Evolutionary conservation across 2,888 invertebrate species (phyloP).

Genomic region (Rotaria magnacalcarata): DNA sequence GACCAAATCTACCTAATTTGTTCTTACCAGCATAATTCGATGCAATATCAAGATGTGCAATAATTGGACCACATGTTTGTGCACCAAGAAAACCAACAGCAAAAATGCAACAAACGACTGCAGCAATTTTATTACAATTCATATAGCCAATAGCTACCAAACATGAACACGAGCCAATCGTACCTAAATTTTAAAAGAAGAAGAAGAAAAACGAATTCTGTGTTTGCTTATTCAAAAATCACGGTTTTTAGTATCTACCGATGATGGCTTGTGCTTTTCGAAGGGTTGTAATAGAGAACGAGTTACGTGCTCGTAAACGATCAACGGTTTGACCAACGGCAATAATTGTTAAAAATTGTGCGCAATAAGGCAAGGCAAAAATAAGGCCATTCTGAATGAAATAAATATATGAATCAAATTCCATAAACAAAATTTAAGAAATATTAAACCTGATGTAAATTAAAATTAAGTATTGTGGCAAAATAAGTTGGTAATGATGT

Average conservation of each 20-base stretch:
- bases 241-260: slow-evolving; percentile 21
- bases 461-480: slow-evolving; percentile 35
- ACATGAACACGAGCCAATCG: neutral
- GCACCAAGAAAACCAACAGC: slow-evolving; percentile 6
- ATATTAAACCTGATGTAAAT: neutral
- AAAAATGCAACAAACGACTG: neutral
- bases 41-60: slow-evolving; percentile 55
- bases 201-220: too few relatives aligned
- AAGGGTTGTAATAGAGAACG: neutral
- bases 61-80: slow-evolving; percentile 50
- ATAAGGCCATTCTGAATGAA: too few relatives aligned
- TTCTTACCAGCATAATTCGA: slow-evolving; percentile 52
- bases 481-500: slow-evolving; percentile 39
- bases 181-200: neutral
- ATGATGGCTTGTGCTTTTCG: slow-evolving; percentile 29
- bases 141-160: slow-evolving; percentile 17
- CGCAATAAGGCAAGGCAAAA: too few relatives aligned
- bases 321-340: too few relatives aligned
- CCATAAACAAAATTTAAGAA: too few relatives aligned
- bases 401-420: too few relatives aligned
- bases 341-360: too few relatives aligned
- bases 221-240: too few relatives aligned
- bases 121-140: neutral
- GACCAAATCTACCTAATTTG: too few relatives aligned
- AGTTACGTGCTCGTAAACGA: too few relatives aligned